Evolutionary conservation across 2,888 invertebrate species (phyloP).

Genomic region (Microchrysa polita): DNA sequence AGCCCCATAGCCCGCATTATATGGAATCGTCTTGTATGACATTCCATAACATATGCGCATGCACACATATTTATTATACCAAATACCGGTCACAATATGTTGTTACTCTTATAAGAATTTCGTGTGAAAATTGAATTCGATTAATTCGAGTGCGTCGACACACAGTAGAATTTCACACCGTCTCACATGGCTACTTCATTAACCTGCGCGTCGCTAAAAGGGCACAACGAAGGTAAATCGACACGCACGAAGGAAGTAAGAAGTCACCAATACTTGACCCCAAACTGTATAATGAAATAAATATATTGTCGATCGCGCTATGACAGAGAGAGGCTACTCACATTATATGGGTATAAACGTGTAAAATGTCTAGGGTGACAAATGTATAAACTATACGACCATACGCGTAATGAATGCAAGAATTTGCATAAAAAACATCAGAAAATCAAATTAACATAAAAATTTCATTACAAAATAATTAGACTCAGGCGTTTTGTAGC

Average conservation of each 20-base stretch:
- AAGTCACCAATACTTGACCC: slow-evolving; percentile 39
- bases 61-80: slow-evolving; percentile 3
- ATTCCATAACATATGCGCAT: background rate
- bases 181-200: slow-evolving; percentile 25
- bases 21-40: background rate
- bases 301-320: too few species aligned
- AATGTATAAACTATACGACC: too few species aligned
- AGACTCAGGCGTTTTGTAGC: slow-evolving; percentile 38
- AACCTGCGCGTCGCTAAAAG: background rate
- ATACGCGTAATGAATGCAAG: background rate
- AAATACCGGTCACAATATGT: background rate
- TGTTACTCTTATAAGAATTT: background rate
- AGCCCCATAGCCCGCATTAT: slow-evolving; percentile 24
- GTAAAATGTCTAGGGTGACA: too few species aligned
- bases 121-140: slow-evolving; percentile 43
- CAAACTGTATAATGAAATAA: too few species aligned
- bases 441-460: slow-evolving; percentile 44
- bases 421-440: slow-evolving; percentile 42
- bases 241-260: slow-evolving; percentile 22
- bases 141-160: background rate
- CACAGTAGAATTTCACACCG: slow-evolving; percentile 21
- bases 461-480: slow-evolving; percentile 44
- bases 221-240: slow-evolving; percentile 12
- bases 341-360: too few species aligned
- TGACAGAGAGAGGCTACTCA: too few species aligned